phyloP scores from a whole-genome alignment of 2,888 invertebrate genomes.

The Gnatocerus cornutus region DNA sequence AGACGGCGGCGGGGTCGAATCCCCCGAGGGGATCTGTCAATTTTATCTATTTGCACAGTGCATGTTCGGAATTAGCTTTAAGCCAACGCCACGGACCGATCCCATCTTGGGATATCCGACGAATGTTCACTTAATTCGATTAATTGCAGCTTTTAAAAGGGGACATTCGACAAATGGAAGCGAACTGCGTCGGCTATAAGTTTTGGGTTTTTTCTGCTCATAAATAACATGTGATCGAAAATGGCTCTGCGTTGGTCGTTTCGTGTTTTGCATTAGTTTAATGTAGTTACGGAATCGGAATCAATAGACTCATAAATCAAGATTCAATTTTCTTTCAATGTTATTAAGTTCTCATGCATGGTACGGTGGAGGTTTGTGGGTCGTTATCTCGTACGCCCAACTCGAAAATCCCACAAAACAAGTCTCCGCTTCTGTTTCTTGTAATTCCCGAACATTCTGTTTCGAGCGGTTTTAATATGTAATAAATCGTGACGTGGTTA shows the following conservation, averaged over 20 bases:
- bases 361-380: constrained; percentile 24
- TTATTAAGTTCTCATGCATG: constrained; percentile 45
- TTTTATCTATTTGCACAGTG: constrained; percentile 54
- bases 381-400: constrained; percentile 42
- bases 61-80: constrained; percentile 52
- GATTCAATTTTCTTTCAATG: constrained; percentile 46
- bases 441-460: constrained; percentile 17
- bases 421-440: constrained; percentile 26
- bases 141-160: constrained; percentile 44
- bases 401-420: constrained; percentile 35
- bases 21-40: constrained; percentile 54
- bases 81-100: constrained; percentile 27
- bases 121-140: constrained; percentile 44
- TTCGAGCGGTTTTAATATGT: not conserved
- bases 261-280: constrained; percentile 42
- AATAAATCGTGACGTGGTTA: not conserved
- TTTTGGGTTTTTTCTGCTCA: not conserved
- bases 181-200: too few species aligned
- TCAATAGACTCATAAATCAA: constrained; percentile 42
- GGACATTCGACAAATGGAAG: constrained; percentile 13
- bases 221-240: constrained; percentile 10
- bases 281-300: constrained; percentile 40
- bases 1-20: constrained; percentile 40
- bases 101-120: constrained; percentile 39
- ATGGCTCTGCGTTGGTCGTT: constrained; percentile 17